Percentiles rank a stretch among this genome's conserved stretches.
These are phyloP conservation scores for Timema cristinae DNA, from an alignment of 2,888 invertebrate genomes.

Conservation along the genomic window DNA sequence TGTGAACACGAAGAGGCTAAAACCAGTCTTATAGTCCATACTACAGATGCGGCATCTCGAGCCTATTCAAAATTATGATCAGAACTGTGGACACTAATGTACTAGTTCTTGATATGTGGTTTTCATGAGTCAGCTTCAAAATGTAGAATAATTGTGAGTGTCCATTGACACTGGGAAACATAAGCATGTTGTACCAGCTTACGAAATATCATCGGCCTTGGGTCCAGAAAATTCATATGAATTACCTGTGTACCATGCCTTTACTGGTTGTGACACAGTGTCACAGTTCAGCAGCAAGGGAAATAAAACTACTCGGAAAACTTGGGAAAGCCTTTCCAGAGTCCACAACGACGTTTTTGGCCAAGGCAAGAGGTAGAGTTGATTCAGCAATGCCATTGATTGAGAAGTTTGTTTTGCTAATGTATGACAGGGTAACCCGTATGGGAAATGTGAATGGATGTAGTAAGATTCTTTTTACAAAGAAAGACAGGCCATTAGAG, in stretches of 20 bases:
- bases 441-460: neutral
- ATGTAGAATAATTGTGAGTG: neutral
- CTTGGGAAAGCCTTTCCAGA: neutral
- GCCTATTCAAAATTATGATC: neutral
- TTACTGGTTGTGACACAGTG: conserved; percentile 4
- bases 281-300: conserved; percentile 1
- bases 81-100: neutral
- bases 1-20: neutral
- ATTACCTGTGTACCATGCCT: neutral
- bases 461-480: neutral
- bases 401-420: neutral
- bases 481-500: neutral
- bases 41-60: neutral
- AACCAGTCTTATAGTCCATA: neutral
- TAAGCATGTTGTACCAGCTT: neutral
- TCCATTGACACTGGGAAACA: neutral
- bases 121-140: neutral
- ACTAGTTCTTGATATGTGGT: neutral
- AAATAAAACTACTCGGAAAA: neutral
- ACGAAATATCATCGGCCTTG: neutral
- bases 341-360: neutral
- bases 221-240: neutral
- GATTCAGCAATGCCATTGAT: neutral
- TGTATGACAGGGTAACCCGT: neutral
- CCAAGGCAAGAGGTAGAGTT: no score